These are phyloP conservation scores for Paelopatides confundens DNA, from an alignment of 53 echinoderm and acorn worm genomes.

Conservation along the genomic window DNA sequence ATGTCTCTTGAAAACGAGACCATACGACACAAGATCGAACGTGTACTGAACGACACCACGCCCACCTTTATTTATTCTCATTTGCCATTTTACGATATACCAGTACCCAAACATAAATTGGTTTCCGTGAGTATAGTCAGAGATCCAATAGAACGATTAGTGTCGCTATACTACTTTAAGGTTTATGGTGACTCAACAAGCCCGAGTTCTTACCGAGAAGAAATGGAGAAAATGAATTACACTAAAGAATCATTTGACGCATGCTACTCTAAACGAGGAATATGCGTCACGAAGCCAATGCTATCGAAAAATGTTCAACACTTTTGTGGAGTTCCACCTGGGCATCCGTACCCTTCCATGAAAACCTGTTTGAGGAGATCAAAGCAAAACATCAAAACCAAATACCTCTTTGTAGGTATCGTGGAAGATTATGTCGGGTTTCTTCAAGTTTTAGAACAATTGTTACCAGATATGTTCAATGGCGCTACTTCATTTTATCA, in stretches of 20 bases:
- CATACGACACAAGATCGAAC: neutral
- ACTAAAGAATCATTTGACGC: constrained; percentile 7
- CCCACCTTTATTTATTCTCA: constrained; percentile 28
- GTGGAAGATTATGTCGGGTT: constrained; percentile 16
- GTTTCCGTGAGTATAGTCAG: neutral
- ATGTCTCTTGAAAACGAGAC: constrained; percentile 33
- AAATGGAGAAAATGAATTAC: constrained; percentile 16
- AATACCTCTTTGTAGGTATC: neutral
- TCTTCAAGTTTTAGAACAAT: constrained; percentile 1
- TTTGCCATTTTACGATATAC: neutral
- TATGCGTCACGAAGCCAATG: neutral
- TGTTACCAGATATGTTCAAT: neutral
- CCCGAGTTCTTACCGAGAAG: neutral
- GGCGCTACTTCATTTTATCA: neutral
- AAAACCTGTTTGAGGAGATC: too few relatives aligned
- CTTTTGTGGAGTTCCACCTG: neutral
- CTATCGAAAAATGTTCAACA: neutral
- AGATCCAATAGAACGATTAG: constrained; percentile 9
- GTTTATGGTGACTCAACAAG: constrained; percentile 5
- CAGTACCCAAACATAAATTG: neutral
- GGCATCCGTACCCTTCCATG: neutral
- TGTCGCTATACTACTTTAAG: constrained; percentile 34
- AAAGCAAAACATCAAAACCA: neutral
- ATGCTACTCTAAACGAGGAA: neutral
- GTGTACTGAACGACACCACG: neutral